phyloP scores from a whole-genome alignment of 2,113 vertebrate genomes.

The Sylvia atricapilla region DNA sequence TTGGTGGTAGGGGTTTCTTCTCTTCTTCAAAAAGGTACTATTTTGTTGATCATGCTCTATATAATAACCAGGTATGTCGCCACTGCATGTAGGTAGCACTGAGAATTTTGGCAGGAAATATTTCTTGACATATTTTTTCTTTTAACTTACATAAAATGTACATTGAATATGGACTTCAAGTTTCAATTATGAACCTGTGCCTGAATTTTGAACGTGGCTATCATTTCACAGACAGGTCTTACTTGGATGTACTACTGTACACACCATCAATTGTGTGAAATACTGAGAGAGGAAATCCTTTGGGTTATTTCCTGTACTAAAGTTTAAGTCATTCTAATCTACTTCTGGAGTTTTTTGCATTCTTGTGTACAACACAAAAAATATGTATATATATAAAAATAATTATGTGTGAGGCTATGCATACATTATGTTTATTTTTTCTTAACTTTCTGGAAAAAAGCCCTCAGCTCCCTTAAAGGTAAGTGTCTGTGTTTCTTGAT shows the following conservation, averaged over 20 bases:
- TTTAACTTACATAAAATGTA: background rate
- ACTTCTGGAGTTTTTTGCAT: background rate
- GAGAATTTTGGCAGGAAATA: background rate
- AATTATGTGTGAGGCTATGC: background rate
- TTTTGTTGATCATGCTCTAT: background rate
- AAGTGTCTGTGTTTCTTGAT: background rate
- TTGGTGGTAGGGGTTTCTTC: background rate
- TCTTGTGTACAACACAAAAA: background rate
- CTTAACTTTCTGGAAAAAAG: background rate
- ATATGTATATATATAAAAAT: too few relatives aligned
- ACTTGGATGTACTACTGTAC: background rate
- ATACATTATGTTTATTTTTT: background rate
- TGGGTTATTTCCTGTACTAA: background rate
- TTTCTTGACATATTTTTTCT: background rate
- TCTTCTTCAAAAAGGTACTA: background rate
- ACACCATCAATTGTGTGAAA: background rate
- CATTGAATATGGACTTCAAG: background rate
- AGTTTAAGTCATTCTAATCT: background rate
- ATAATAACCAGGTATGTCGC: background rate
- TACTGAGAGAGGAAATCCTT: background rate
- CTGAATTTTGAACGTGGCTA: background rate
- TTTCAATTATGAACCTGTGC: background rate
- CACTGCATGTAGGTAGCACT: fast-evolving
- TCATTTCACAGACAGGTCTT: background rate
- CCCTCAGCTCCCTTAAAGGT: background rate